Evolutionary conservation across 2,797 vertebrate species (phyloP), one percentile per base, ranked within the genome.

Genomic region (Naso thynnoides): DNA sequence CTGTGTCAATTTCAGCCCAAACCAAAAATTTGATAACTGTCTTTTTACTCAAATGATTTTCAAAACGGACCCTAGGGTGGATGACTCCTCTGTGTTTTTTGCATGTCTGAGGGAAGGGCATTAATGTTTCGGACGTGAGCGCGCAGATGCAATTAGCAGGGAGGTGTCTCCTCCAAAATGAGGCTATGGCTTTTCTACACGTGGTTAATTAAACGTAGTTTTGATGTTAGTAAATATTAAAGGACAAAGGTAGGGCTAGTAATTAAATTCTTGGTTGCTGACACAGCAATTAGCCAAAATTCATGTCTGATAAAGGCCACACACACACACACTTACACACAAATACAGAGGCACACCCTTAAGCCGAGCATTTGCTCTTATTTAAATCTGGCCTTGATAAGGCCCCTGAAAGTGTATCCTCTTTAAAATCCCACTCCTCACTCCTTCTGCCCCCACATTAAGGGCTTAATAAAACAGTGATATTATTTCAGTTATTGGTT

Each of bases 401-500:
- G 90, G 79, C 84, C 88, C 89, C 89, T 86, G 89, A 86, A 93
- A 87, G 88, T 92, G 80, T 84, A 91, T 90, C 88, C 88, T 91
- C 88, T 90, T 91, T 88, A 93, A 91, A 90, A 91, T 73, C 87
- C 90, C 83, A 82, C 88, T 87, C 89, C 85, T 92, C 89, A 81
- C 89, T 86, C 86, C 81, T 78, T 90, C 89, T 86, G 86, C 86
- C 86, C 88, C 89, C 87, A 93, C 91, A 93, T 92, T 93, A 93
- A 90, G 83, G 90, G 92, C 91, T 92, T 93, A 94, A 95, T 94
- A 93, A 94, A 95, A 93, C 89, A 92, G 88, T 91, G 93, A 92
- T 93, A 93, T 94, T 94, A 93, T 94, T 95, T 95, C 94, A 90
- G 91, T 95, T 94, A 95, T 94, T 94, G 94, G 93, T 94, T 94